Evolutionary conservation across 2,113 vertebrate species (phyloP).

Genomic region (Lycocorax pyrrhopterus): DNA sequence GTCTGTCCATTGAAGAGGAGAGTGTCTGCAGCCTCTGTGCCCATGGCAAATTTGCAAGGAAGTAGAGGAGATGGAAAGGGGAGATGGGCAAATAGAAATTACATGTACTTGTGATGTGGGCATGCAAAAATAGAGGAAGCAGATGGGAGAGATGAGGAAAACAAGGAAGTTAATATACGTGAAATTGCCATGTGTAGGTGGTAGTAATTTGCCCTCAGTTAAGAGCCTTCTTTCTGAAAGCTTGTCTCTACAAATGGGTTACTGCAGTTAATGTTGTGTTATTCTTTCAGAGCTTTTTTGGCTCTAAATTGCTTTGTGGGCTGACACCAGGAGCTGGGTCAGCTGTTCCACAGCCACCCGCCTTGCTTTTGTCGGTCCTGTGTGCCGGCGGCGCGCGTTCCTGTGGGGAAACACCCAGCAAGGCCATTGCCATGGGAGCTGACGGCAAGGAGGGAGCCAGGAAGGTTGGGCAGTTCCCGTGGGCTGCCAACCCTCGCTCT

Average conservation of each 20-base stretch:
- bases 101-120: background rate
- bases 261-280: background rate
- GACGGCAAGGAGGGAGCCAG: background rate
- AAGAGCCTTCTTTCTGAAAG: background rate
- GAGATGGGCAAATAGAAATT: background rate
- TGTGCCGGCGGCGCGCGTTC: fast-evolving
- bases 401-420: background rate
- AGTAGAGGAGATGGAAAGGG: background rate
- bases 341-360: background rate
- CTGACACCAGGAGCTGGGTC: background rate
- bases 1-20: background rate
- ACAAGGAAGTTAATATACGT: background rate
- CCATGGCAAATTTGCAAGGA: background rate
- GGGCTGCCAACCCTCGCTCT: fast-evolving
- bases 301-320: background rate
- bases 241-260: background rate
- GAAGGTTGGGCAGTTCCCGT: background rate
- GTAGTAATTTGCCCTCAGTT: background rate
- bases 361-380: background rate
- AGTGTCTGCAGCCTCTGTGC: background rate
- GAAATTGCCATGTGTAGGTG: background rate
- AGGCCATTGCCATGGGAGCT: background rate
- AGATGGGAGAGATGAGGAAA: background rate
- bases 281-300: background rate
- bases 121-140: background rate